These are phyloP conservation scores for Borostomias antarcticus DNA, from an alignment of 2,797 vertebrate species.

Conservation along the genomic window DNA sequence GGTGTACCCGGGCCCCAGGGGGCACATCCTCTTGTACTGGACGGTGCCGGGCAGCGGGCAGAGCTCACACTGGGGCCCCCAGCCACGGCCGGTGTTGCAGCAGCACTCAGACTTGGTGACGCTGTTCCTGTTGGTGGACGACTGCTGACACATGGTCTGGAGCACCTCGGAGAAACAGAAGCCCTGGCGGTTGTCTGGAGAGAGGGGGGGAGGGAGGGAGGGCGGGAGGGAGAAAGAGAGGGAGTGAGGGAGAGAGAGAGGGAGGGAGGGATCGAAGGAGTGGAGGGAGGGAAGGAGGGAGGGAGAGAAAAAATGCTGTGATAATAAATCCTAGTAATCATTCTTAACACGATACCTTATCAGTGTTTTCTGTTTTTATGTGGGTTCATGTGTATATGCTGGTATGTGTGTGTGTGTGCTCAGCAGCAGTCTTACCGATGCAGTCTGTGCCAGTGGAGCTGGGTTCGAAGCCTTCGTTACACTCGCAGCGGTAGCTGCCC, in stretches of 20 bases:
- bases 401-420: not conserved
- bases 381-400: not conserved
- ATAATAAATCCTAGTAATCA: too few relatives aligned
- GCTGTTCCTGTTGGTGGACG: conserved; percentile 83
- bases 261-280: not conserved
- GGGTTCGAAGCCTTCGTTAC: conserved; percentile 87
- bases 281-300: too few relatives aligned
- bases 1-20: conserved; percentile 89
- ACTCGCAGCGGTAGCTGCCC: conserved; percentile 91
- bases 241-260: not conserved
- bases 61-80: conserved; percentile 90
- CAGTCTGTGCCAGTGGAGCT: conserved; percentile 88
- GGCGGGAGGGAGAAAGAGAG: not conserved
- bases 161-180: conserved; percentile 90
- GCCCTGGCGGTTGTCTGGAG: conserved; percentile 85
- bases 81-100: conserved; percentile 87
- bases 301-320: too few relatives aligned
- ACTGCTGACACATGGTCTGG: conserved; percentile 90
- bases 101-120: conserved; percentile 94
- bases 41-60: conserved; percentile 90
- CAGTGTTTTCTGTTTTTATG: not conserved
- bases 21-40: conserved; percentile 92
- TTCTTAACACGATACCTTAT: not conserved
- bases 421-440: conserved; percentile 75
- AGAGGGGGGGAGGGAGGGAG: accelerated